phyloP scores from a whole-genome alignment of 2,113 vertebrate genomes.

The Recurvirostra avosetta region DNA sequence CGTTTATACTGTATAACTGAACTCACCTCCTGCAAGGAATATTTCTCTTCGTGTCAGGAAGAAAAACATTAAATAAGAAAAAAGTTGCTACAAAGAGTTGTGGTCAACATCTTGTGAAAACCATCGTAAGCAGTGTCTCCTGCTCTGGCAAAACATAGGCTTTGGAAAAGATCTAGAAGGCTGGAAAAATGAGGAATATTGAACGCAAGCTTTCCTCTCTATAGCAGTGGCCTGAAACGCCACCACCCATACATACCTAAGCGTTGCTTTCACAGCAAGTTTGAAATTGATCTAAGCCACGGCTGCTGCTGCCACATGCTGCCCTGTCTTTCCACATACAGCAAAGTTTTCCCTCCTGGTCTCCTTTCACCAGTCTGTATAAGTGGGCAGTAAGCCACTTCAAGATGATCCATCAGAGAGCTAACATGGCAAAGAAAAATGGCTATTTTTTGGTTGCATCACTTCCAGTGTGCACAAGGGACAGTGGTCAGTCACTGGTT shows the following conservation, averaged over 20 bases:
- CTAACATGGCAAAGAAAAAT: not conserved
- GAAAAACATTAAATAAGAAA: not conserved
- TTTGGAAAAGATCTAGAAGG: not conserved
- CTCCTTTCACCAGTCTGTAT: not conserved
- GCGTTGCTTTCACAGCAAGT: not conserved
- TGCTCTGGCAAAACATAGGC: not conserved
- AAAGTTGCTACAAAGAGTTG: not conserved
- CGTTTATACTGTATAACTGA: not conserved
- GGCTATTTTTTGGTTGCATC: not conserved
- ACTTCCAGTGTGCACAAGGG: rapidly evolving
- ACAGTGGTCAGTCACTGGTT: not conserved
- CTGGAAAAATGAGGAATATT: not conserved
- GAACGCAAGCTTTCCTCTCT: not conserved
- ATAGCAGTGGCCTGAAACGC: not conserved
- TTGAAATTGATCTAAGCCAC: not conserved
- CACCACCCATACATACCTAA: not conserved
- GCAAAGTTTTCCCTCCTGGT: not conserved
- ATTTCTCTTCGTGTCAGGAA: rapidly evolving
- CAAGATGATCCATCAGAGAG: not conserved
- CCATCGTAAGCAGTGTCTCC: not conserved
- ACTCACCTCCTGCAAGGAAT: not conserved
- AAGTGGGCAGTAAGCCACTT: not conserved
- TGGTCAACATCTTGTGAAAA: not conserved
- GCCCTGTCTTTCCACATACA: rapidly evolving
- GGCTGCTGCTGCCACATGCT: not conserved